These are phyloP conservation scores for Dinocampus coccinellae DNA, from an alignment of 2,888 invertebrate genomes.

Conservation along the genomic window DNA sequence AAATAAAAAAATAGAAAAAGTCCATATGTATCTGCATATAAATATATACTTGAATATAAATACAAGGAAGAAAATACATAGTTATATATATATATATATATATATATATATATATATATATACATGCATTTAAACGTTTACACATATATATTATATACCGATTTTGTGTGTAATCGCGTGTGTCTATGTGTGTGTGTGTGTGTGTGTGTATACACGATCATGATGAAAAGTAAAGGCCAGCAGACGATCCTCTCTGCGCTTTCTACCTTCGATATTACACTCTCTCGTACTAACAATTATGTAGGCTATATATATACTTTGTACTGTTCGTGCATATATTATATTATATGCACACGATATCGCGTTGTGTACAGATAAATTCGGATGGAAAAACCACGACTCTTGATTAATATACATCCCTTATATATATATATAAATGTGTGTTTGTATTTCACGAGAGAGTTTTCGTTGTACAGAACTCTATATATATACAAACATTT, in stretches of 20 bases:
- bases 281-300: slow-evolving; percentile 57
- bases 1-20: not conserved
- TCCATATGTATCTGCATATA: not conserved
- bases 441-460: not conserved
- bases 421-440: not conserved
- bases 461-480: not conserved
- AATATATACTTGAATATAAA: not conserved
- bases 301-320: slow-evolving; percentile 44
- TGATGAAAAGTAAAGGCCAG: slow-evolving; percentile 67
- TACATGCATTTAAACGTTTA: no score
- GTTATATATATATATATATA: not conserved
- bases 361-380: slow-evolving; percentile 14
- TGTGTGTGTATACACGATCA: no score
- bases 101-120: slow-evolving; percentile 2
- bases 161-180: no score
- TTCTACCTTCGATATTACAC: slow-evolving; percentile 65
- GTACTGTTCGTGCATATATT: slow-evolving; percentile 42
- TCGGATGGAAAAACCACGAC: slow-evolving; percentile 20
- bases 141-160: no score
- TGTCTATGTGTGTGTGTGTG: no score
- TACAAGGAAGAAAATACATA: slow-evolving; percentile 2
- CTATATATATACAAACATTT: slow-evolving; percentile 5
- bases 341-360: slow-evolving; percentile 30
- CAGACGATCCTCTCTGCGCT: slow-evolving; percentile 67
- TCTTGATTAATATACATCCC: slow-evolving; percentile 9